Percentiles rank a stretch among this genome's conserved stretches.
Conservation (phyloP, 2,797 vertebrate species). For the Tapera naevia region DNA sequence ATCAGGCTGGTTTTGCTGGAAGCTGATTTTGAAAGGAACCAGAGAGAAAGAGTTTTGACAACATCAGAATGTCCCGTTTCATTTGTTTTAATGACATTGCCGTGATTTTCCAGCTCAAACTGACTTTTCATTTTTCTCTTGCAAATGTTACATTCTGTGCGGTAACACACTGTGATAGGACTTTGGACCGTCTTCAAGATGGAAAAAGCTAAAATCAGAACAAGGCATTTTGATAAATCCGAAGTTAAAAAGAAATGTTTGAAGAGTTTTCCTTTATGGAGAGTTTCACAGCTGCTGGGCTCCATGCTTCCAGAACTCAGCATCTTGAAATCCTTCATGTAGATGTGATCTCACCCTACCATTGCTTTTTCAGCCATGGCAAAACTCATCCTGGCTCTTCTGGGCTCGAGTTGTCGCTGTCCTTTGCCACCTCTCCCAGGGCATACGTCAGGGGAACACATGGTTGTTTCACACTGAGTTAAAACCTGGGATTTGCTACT, state of each 20-base stretch:
- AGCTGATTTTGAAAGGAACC: constrained; percentile 53
- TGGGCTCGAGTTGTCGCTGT: not conserved
- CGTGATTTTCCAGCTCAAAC: constrained; percentile 30
- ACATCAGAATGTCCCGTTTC: constrained; percentile 19
- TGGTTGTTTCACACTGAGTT: not conserved
- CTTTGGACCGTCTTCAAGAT: not conserved
- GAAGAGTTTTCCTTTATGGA: not conserved
- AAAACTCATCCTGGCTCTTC: not conserved
- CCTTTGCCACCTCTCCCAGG: not conserved
- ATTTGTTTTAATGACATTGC: constrained; percentile 35
- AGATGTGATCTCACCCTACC: not conserved
- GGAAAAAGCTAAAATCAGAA: not conserved
- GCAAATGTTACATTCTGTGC: not conserved
- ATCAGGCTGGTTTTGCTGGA: constrained; percentile 38
- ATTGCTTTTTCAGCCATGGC: not conserved
- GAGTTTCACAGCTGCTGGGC: not conserved
- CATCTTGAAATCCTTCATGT: not conserved
- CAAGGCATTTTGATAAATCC: not conserved
- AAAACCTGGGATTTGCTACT: not conserved
- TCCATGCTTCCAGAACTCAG: not conserved
- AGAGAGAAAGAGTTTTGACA: constrained; percentile 20
- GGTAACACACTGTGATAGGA: not conserved
- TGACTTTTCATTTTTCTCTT: not conserved
- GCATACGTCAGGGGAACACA: rapidly evolving
- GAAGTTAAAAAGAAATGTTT: not conserved